Evolutionary conservation across 2,113 vertebrate genomes (phyloP), one percentile per base, ranked within the genome.

Genomic region (Apteryx mantelli): DNA sequence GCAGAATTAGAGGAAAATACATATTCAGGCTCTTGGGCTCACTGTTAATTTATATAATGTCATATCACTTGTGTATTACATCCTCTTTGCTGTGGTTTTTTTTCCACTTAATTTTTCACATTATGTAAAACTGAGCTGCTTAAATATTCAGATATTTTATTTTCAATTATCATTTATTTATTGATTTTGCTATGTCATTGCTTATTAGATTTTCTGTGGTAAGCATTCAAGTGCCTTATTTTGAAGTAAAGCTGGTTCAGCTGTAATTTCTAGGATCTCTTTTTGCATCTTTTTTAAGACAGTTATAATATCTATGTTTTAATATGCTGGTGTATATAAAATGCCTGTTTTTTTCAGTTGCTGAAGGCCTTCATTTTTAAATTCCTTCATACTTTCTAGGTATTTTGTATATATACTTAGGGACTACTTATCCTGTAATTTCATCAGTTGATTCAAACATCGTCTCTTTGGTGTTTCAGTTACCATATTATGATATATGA

Each of bases 121-220:
- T 32, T 30, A 10, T 75, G 7, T 63, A 68, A 75, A 84, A 44
- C 30, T 38, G 36, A 58, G 22, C 53, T 89, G 83, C 38, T 11
- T 16, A 60, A 92, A 50, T 50, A 36, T 66, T 74, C 24, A 15
- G 15, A 7, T n/a, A 18, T 65, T 92, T 63, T 44, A 11, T 13
- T 81, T 69, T 86, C 44, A 83, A 14, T 30, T 76, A 10, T n/a
- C 28, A 56, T 81, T 91, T 86, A 38, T 66, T 13, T 13, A 46
- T 91, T 84, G 40, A 36, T 92, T 93, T 95, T 90, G 48, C 80
- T 63, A 14, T 83, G 76, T 88, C 75, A 56, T n/a, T 82, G 53
- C 82, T 93, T 70, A 36, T 60, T 0, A 0, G 16, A 7, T 87
- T 80, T 64, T 82, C 52, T 89, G 32, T 68, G 60, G 32, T 86